Conservation (phyloP, 2,113 vertebrate genomes). For the Spea bombifrons region DNA sequence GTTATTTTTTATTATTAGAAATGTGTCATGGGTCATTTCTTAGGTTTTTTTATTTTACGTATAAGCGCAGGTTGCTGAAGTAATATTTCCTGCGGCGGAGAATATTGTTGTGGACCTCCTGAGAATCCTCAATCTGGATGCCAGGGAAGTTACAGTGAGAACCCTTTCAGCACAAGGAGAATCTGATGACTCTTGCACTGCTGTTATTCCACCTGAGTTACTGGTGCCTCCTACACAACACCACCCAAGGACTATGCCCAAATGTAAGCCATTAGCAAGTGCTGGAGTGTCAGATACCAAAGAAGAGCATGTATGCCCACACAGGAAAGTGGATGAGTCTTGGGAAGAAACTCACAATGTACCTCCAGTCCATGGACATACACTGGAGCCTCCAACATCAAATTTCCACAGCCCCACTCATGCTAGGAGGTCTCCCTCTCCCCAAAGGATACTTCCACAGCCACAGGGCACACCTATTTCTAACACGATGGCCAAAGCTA, state of each 20-base stretch:
- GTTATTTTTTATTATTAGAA: not conserved
- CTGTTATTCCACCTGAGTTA: constrained; percentile 79
- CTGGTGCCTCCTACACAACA: constrained; percentile 80
- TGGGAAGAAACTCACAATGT: constrained; percentile 79
- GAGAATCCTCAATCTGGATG: constrained; percentile 81
- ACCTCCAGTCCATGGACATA: constrained; percentile 67
- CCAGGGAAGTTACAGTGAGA: constrained; percentile 81
- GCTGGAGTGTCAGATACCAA: constrained; percentile 90
- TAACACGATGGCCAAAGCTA: constrained; percentile 90
- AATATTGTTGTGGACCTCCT: constrained; percentile 76
- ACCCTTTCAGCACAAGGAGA: constrained; percentile 92
- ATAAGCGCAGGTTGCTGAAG: constrained; percentile 80
- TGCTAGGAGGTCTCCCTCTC: constrained; percentile 81
- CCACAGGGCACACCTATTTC: constrained; percentile 88
- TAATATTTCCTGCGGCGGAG: constrained; percentile 81
- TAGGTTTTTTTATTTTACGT: not conserved
- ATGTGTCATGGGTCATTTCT: not conserved
- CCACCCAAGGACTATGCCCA: constrained; percentile 70
- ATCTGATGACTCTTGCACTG: constrained; percentile 80
- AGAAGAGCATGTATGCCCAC: constrained; percentile 77
- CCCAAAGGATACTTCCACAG: constrained; percentile 92
- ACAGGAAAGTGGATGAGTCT: constrained; percentile 66
- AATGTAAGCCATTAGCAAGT: constrained; percentile 85
- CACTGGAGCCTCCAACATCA: constrained; percentile 74
- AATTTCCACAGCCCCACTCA: constrained; percentile 59